Evolutionary conservation across 1,140 invertebrate species (phyloP).

Genomic region (Alviniconcha marisindica): DNA sequence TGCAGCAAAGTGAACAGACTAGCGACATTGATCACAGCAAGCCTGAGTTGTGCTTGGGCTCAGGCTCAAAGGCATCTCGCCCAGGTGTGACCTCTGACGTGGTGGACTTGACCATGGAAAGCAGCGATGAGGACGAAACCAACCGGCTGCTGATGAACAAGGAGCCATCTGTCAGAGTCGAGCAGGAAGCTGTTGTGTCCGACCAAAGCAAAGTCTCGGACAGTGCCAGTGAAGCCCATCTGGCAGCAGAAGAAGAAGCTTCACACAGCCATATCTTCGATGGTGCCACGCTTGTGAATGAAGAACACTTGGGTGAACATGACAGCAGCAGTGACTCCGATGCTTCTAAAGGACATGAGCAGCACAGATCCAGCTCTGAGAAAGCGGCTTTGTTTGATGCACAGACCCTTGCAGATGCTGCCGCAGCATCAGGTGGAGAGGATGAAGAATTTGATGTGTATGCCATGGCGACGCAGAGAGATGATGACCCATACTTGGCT

Average conservation of each 20-base stretch:
- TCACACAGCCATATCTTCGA: too few species aligned
- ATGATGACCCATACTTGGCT: conserved; percentile 11
- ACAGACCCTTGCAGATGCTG: background rate
- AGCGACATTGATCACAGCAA: too few species aligned
- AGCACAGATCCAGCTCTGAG: too few species aligned
- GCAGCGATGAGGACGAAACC: background rate
- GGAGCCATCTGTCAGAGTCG: too few species aligned
- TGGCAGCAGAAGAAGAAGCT: too few species aligned
- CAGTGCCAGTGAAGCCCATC: too few species aligned
- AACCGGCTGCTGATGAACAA: too few species aligned
- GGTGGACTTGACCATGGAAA: background rate
- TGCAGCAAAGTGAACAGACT: too few species aligned
- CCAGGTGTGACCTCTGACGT: background rate
- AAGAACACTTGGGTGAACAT: background rate
- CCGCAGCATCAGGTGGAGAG: background rate
- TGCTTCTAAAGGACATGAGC: background rate
- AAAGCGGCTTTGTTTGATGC: background rate
- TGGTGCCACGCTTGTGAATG: background rate
- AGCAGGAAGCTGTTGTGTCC: too few species aligned
- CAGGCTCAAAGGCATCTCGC: background rate
- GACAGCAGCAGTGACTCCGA: background rate
- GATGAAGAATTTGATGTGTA: background rate
- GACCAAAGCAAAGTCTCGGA: too few species aligned
- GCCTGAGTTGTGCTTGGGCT: background rate
- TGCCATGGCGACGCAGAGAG: background rate